Evolutionary conservation across 2,888 invertebrate genomes (phyloP), one percentile per base, ranked within the genome.

Genomic region (Hypomecis punctinalis): DNA sequence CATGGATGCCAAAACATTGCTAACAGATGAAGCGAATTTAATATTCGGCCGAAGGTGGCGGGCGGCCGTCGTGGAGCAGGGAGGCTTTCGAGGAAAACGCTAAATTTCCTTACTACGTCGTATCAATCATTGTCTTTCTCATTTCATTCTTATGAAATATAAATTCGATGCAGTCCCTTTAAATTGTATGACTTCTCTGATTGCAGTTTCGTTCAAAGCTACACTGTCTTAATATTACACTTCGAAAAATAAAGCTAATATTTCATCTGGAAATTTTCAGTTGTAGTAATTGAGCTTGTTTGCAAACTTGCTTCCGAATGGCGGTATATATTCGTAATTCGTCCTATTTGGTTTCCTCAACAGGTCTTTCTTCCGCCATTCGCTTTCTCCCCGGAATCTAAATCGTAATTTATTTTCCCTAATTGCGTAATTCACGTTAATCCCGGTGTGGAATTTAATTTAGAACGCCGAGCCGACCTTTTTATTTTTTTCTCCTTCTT

Each of bases 21-120:
- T 77, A 76, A 76, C 82, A 86, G 85, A 85, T 85, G 84, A 81
- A 80, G 81, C 83, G 85, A 89, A 90, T 90, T 90, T 89, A 90
- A 90, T 90, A 90, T 89, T 86, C 85, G 81, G 72, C 73, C 78
- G 82, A 78, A 80, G 84, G 76, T 82, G 39, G n/a, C 82, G 85
- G 72, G 71, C 67, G 73, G 69, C 73, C 36, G 68, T 65, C 67
- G 37, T 40, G 61, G 63, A 58, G 52, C 48, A 64, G 69, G 71
- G 66, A 70, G 59, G 60, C 58, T 67, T 72, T 71, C 71, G 70
- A 79, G 73, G 77, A 79, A 84, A 85, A 85, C 80, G 80, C 75
- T 74, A 77, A 79, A 78, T 82, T 81, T 82, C 78, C 78, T 76
- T 75, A 63, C 71, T 67, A 70, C 73, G 74, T 75, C 76, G 78